Percentiles rank a stretch among this genome's conserved stretches.
These are phyloP conservation scores for Tetanocera ferruginea DNA, from an alignment of 2,888 invertebrate species.

Conservation along the genomic window DNA sequence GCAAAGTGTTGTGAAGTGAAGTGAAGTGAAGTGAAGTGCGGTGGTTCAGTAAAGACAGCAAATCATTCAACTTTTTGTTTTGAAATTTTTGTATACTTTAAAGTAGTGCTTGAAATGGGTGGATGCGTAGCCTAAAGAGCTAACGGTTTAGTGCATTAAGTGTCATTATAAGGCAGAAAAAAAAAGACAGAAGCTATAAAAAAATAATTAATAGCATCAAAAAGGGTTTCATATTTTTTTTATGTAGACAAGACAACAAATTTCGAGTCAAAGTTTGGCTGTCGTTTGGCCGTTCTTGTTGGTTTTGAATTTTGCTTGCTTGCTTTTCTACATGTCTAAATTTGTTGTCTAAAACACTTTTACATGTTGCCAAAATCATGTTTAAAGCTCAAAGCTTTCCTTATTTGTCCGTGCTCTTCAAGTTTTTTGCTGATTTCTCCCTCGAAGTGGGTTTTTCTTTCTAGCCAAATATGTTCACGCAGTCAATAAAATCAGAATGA, in stretches of 20 bases:
- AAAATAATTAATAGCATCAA: neutral
- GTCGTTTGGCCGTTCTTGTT: neutral
- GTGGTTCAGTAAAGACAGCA: neutral
- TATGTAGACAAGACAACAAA: constrained; percentile 31
- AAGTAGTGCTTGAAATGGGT: constrained; percentile 36
- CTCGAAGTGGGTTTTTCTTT: neutral
- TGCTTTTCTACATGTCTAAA: neutral
- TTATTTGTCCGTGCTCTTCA: neutral
- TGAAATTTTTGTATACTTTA: neutral
- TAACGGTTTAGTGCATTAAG: constrained; percentile 44
- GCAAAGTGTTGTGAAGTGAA: neutral
- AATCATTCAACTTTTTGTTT: neutral
- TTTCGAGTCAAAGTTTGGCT: constrained; percentile 33
- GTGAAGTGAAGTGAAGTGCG: neutral
- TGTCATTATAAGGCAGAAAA: constrained; percentile 38
- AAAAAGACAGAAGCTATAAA: neutral
- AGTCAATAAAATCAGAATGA: constrained; percentile 44
- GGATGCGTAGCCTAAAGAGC: constrained; percentile 40
- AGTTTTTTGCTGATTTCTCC: neutral
- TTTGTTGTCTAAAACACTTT: constrained; percentile 41
- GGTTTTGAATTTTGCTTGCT: neutral
- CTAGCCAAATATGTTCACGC: constrained; percentile 37
- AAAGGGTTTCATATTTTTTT: neutral
- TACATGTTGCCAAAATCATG: constrained; percentile 15
- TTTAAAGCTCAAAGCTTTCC: neutral